Conservation (phyloP, 2,797 vertebrate species). For the Aotus griseimembra region DNA sequence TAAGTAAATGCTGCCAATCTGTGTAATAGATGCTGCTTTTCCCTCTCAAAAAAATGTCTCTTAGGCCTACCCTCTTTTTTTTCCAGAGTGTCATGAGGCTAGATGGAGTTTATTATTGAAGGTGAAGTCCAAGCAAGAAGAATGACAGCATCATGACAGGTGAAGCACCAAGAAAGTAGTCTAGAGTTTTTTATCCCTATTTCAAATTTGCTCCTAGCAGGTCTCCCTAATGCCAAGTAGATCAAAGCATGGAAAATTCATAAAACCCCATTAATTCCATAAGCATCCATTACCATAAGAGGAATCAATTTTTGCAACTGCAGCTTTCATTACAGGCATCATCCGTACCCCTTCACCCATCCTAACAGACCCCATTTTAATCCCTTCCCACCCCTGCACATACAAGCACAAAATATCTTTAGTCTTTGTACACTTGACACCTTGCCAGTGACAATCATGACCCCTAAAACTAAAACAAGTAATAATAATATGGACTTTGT, state of each 20-base stretch:
- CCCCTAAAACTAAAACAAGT: conserved; percentile 40
- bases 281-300: conserved; percentile 21
- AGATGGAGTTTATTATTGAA: not conserved
- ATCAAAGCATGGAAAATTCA: conserved; percentile 54
- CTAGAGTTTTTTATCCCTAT: not conserved
- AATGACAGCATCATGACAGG: not conserved
- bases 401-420: conserved; percentile 13
- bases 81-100: not conserved
- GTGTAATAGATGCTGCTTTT: not conserved
- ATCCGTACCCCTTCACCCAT: not conserved
- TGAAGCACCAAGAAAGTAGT: not conserved
- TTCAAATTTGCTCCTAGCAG: not conserved
- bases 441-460: not conserved
- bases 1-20: not conserved
- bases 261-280: not conserved
- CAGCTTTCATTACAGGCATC: not conserved
- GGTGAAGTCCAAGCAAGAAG: not conserved
- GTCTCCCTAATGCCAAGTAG: conserved; percentile 27
- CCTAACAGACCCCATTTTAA: not conserved
- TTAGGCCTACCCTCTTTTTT: not conserved
- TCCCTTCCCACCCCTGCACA: not conserved
- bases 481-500: conserved; percentile 50
- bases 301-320: conserved; percentile 29
- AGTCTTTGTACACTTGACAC: not conserved
- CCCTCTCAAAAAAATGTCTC: not conserved